These are phyloP conservation scores for Diploscapter pachys DNA, from an alignment of 1,140 invertebrate genomes.

Conservation along the genomic window DNA sequence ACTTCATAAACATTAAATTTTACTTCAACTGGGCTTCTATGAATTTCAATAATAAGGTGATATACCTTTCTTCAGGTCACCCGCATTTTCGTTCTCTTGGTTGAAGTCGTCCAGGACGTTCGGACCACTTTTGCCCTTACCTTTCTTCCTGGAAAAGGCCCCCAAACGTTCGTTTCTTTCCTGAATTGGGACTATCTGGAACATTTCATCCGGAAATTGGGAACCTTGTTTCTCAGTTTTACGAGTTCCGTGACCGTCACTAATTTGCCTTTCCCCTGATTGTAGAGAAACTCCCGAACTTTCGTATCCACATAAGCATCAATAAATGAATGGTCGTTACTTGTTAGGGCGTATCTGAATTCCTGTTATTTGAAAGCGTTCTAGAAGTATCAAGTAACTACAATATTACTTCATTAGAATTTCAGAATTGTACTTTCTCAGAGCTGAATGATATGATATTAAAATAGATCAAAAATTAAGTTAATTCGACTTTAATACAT, in stretches of 20 bases:
- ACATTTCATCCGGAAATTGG: background rate
- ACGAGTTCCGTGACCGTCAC: conserved; percentile 56
- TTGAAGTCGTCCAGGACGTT: conserved; percentile 59
- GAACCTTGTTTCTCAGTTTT: conserved; percentile 50
- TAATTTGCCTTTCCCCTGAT: conserved; percentile 55
- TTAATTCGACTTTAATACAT: no score
- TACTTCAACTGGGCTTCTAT: no score
- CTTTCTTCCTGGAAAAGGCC: conserved; percentile 55
- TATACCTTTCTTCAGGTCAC: conserved; percentile 57
- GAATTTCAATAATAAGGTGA: background rate
- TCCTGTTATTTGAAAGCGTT: no score
- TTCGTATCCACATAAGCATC: conserved; percentile 49
- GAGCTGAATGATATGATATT: no score
- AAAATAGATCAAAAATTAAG: no score
- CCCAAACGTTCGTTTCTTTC: conserved; percentile 54
- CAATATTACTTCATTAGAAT: no score
- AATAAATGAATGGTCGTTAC: conserved; percentile 53
- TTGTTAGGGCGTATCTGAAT: conserved; percentile 48
- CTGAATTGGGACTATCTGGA: conserved; percentile 7
- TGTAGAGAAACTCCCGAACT: conserved; percentile 51
- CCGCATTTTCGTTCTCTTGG: conserved; percentile 53
- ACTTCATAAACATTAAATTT: no score
- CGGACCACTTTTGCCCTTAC: conserved; percentile 58
- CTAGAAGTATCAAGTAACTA: no score
- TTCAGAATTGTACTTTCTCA: no score